Conservation (phyloP, 1,140 invertebrate species). For the Bathynomus jamesi region DNA sequence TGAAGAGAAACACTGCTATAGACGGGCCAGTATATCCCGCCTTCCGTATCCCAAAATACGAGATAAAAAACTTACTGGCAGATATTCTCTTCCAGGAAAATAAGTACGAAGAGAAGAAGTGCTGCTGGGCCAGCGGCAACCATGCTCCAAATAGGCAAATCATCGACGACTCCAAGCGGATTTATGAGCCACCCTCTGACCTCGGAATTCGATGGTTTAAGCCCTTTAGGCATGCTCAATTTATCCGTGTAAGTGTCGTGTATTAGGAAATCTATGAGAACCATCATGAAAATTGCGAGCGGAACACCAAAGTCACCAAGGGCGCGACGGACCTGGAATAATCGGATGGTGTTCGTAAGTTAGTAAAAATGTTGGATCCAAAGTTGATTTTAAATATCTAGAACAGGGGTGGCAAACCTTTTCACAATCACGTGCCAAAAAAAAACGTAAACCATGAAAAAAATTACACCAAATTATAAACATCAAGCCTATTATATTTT, state of each 20-base stretch:
- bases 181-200: slow-evolving; percentile 72
- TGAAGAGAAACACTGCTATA: too few species aligned
- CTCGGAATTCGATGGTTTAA: slow-evolving; percentile 63
- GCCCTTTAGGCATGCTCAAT: slow-evolving; percentile 73
- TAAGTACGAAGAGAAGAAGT: slow-evolving; percentile 83
- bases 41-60: too few species aligned
- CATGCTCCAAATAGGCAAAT: slow-evolving; percentile 64
- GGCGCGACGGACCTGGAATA: slow-evolving; percentile 69
- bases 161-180: slow-evolving; percentile 53
- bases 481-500: too few species aligned
- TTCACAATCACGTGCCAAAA: too few species aligned
- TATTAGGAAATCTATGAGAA: slow-evolving; percentile 65
- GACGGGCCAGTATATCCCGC: too few species aligned
- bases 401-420: too few species aligned
- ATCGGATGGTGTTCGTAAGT: too few species aligned
- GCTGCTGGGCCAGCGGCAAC: slow-evolving; percentile 76
- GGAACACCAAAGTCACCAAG: slow-evolving; percentile 96
- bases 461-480: too few species aligned
- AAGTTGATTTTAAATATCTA: too few species aligned
- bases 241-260: slow-evolving; percentile 74
- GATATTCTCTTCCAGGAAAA: slow-evolving; percentile 96
- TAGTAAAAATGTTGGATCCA: too few species aligned
- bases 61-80: slow-evolving; percentile 81
- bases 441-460: too few species aligned
- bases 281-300: slow-evolving; percentile 91